These are phyloP conservation scores for Congeria kusceri DNA, from an alignment of 2,888 invertebrate genomes.

Conservation along the genomic window DNA sequence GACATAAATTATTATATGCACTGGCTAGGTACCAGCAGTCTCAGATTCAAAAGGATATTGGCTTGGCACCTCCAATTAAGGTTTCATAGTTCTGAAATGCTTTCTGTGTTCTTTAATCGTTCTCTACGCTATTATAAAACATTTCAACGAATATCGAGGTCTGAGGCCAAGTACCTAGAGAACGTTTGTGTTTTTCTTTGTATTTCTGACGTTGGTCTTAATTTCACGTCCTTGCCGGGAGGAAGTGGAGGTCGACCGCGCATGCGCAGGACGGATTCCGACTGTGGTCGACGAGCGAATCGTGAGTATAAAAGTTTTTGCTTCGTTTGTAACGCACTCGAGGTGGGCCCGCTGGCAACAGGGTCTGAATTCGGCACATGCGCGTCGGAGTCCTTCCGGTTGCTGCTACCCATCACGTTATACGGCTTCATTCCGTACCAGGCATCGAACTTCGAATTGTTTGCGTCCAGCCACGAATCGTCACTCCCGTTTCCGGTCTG, in stretches of 20 bases:
- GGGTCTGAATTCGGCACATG: slow-evolving; percentile 4
- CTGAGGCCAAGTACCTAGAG: slow-evolving; percentile 41
- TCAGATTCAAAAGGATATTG: no score
- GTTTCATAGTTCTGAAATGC: no score
- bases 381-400: slow-evolving; percentile 3
- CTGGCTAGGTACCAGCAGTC: no score
- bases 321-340: slow-evolving; percentile 44
- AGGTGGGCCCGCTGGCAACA: slow-evolving; percentile 16
- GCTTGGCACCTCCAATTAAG: no score
- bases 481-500: slow-evolving; percentile 1
- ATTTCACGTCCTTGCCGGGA: slow-evolving; percentile 19
- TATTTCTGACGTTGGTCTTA: slow-evolving; percentile 42
- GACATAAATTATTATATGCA: no score
- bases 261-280: slow-evolving; percentile 40
- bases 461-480: slow-evolving; percentile 18
- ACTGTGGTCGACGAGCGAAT: slow-evolving; percentile 50
- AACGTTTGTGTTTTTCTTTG: slow-evolving; percentile 12
- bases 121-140: no score
- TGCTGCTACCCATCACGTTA: slow-evolving; percentile 6
- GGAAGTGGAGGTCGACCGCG: slow-evolving; percentile 52
- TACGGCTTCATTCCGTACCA: slow-evolving; percentile 37
- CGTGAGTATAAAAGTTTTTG: slow-evolving; percentile 54
- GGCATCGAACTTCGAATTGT: slow-evolving; percentile 3
- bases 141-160: slow-evolving; percentile 40
- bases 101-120: no score